These are phyloP conservation scores for Isoperla grammatica DNA, from an alignment of 2,888 invertebrate species.

Conservation along the genomic window DNA sequence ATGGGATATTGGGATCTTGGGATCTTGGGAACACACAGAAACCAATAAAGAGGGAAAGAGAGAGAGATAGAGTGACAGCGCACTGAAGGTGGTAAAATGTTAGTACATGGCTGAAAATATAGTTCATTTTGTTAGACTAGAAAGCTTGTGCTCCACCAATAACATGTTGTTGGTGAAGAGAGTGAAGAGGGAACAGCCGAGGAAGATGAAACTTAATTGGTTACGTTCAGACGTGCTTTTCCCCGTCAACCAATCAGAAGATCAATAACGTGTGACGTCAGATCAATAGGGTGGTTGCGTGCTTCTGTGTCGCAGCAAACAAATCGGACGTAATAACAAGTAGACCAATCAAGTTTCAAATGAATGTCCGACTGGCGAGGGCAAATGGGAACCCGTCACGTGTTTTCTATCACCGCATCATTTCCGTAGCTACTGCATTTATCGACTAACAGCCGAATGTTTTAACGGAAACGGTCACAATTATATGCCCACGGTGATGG, in stretches of 20 bases:
- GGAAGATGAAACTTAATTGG: constrained; percentile 34
- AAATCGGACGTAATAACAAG: too few species aligned
- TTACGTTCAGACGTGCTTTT: background rate
- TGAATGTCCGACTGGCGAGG: too few species aligned
- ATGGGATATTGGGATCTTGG: constrained; percentile 29
- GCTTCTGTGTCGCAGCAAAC: too few species aligned
- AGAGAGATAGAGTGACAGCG: constrained; percentile 27
- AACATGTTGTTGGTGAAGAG: constrained; percentile 8
- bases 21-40: constrained; percentile 37
- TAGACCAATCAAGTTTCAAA: too few species aligned
- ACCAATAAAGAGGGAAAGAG: constrained; percentile 35
- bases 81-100: constrained; percentile 29
- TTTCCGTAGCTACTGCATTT: too few species aligned
- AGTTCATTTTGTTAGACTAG: constrained; percentile 8
- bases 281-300: background rate
- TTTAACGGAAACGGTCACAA: too few species aligned
- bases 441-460: too few species aligned
- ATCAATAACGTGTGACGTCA: background rate
- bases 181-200: constrained; percentile 35
- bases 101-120: constrained; percentile 16
- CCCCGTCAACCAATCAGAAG: background rate
- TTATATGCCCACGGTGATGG: too few species aligned
- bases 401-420: too few species aligned
- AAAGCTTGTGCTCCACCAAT: constrained; percentile 22
- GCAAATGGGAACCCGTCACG: too few species aligned